Percentiles rank a stretch among this genome's conserved stretches.
Conservation (phyloP, 2,797 vertebrate species). For the Meda fulgida region DNA sequence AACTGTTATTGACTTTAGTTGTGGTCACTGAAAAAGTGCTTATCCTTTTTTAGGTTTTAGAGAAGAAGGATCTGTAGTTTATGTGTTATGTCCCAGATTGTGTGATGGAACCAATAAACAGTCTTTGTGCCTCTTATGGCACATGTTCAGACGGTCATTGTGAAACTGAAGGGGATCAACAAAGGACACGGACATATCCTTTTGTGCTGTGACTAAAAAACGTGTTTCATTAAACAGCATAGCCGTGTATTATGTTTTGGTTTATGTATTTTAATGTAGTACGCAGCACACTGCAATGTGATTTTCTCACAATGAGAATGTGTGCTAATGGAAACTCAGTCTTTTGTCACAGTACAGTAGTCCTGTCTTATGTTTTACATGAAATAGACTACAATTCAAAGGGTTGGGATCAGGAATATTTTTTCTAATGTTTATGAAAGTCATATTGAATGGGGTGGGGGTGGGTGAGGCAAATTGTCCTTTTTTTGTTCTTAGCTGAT, state of each 20-base stretch:
- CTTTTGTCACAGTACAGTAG: neutral
- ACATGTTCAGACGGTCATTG: neutral
- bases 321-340: neutral
- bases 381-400: neutral
- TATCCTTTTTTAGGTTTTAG: neutral
- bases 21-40: neutral
- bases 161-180: conserved; percentile 20
- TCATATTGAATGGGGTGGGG: too few species aligned
- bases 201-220: conserved; percentile 14
- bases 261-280: neutral
- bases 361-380: neutral
- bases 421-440: neutral
- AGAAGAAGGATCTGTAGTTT: neutral
- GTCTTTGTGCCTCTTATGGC: neutral
- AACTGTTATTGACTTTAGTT: neutral
- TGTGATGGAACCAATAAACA: conserved; percentile 18
- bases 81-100: conserved; percentile 5
- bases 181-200: neutral
- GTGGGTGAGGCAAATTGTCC: too few species aligned
- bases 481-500: neutral
- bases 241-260: neutral
- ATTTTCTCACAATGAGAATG: neutral
- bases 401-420: neutral
- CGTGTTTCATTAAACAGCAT: neutral
- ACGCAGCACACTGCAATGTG: neutral